Evolutionary conservation across 2,797 vertebrate species (phyloP).

Genomic region (Myotis vivesi): DNA sequence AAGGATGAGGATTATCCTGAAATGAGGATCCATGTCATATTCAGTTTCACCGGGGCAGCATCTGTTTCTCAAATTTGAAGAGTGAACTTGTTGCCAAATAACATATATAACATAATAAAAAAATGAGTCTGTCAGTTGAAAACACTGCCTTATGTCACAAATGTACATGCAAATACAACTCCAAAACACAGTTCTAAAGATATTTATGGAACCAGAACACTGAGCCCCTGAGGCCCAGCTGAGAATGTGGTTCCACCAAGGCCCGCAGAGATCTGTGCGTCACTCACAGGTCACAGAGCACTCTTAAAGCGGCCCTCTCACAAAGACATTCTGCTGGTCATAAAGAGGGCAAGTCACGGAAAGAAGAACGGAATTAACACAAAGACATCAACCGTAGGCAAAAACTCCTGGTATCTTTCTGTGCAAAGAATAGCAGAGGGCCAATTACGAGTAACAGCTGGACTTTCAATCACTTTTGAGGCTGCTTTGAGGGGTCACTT

Average conservation of each 20-base stretch:
- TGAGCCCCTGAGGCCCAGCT: not conserved
- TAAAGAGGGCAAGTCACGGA: not conserved
- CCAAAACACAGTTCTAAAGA: slow-evolving; percentile 10
- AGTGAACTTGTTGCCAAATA: not conserved
- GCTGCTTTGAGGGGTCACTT: not conserved
- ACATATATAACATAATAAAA: not conserved
- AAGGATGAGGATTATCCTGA: not conserved
- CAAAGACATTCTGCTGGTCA: not conserved
- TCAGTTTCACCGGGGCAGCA: not conserved
- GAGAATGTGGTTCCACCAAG: not conserved
- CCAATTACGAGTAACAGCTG: not conserved
- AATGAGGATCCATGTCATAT: not conserved
- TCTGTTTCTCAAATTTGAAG: not conserved
- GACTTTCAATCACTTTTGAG: not conserved
- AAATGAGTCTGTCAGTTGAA: not conserved
- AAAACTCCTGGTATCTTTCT: not conserved
- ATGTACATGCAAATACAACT: not conserved
- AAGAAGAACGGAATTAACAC: not conserved
- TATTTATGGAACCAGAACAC: not conserved
- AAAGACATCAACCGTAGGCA: not conserved
- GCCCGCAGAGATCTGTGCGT: not conserved
- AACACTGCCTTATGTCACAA: not conserved
- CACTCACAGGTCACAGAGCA: not conserved
- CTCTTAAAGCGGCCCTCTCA: not conserved
- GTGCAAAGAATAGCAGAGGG: not conserved